Percentiles rank a stretch among this genome's conserved stretches.
These are phyloP conservation scores for Phortica okadai DNA, from an alignment of 2,888 invertebrate genomes.

Conservation along the genomic window DNA sequence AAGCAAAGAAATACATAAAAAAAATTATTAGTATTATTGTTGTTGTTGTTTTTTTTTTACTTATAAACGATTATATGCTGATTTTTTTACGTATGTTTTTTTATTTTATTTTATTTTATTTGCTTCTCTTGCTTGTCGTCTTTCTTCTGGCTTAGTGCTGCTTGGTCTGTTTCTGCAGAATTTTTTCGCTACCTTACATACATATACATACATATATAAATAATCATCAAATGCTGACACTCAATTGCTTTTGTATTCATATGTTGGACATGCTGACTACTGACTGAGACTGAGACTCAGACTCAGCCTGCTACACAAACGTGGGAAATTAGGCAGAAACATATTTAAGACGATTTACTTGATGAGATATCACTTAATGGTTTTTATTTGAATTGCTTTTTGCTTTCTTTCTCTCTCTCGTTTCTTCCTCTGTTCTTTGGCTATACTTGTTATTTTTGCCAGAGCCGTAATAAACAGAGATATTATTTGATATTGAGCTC, in stretches of 20 bases:
- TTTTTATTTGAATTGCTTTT: slow-evolving; percentile 39
- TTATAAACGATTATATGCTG: slow-evolving; percentile 31
- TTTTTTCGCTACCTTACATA: not conserved
- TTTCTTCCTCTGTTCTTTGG: not conserved
- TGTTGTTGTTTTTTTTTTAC: slow-evolving; percentile 38
- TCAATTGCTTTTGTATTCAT: slow-evolving; percentile 69
- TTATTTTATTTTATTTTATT: slow-evolving; percentile 26
- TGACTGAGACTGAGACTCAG: not conserved
- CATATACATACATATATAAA: slow-evolving; percentile 15
- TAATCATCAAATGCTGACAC: slow-evolving; percentile 31
- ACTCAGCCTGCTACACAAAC: slow-evolving; percentile 33
- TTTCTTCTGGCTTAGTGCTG: slow-evolving; percentile 37
- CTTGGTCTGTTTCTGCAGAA: not conserved
- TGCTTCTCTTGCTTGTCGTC: slow-evolving; percentile 40
- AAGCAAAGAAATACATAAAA: slow-evolving; percentile 54
- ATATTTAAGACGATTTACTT: slow-evolving; percentile 69
- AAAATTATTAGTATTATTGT: slow-evolving; percentile 60
- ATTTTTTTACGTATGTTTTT: slow-evolving; percentile 27
- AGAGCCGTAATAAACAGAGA: slow-evolving; percentile 49
- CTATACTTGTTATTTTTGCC: not conserved
- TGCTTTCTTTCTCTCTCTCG: slow-evolving; percentile 9
- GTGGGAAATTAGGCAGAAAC: slow-evolving; percentile 69
- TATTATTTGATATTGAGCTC: slow-evolving; percentile 37
- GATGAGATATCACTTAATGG: slow-evolving; percentile 66
- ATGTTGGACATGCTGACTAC: slow-evolving; percentile 45